Base-by-base conservation (phyloP, 2,797 vertebrate species). In the Mus caroli region DNA sequence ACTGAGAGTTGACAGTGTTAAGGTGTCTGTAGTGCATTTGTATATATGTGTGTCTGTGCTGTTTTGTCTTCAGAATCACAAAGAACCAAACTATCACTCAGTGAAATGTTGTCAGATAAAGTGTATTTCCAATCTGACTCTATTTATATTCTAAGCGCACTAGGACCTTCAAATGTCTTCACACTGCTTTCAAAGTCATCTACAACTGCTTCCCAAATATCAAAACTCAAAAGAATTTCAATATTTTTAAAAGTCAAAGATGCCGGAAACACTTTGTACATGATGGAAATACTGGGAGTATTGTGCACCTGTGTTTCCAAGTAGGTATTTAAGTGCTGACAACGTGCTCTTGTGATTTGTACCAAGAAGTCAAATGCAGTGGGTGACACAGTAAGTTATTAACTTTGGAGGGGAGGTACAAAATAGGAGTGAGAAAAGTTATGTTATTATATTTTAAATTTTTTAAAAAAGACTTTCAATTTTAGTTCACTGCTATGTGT, bases 41-140 rank as follows among this genome's bases (percentile, higher is more conserved):
- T 83, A 40, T 58, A 26, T 78, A n/a, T 84, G 84, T 82, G 43
- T n/a, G 13, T 73, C 40, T 73, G 26, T 50, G 10, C 58, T 92
- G 19, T 92, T 97, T 92, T 90, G 24, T 89, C 80, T 97, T 34
- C 62, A 88, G 54, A 95, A 86, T 62, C 78, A 85, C 40, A 93
- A 11, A 73, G 26, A 84, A 75, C 19, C 87, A 94, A 94, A 90
- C 87, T 83, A 91, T 83, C 34, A 54, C 90, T 88, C 26, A 89
- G 54, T 89, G 71, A 93, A 97, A 90, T 87, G 1, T 64, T 90
- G 24, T 77, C 87, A 90, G 88, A 52, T 92, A 75, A 84, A 96
- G 76, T 95, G 17, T 52, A 40, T 93, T 97, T 95, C 56, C 19
- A 96, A 22, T 95, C 75, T 95, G 56, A n/a, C 43, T 80, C 94